These are phyloP conservation scores for Corvus moneduloides DNA, from an alignment of 2,113 vertebrate species.

Conservation along the genomic window DNA sequence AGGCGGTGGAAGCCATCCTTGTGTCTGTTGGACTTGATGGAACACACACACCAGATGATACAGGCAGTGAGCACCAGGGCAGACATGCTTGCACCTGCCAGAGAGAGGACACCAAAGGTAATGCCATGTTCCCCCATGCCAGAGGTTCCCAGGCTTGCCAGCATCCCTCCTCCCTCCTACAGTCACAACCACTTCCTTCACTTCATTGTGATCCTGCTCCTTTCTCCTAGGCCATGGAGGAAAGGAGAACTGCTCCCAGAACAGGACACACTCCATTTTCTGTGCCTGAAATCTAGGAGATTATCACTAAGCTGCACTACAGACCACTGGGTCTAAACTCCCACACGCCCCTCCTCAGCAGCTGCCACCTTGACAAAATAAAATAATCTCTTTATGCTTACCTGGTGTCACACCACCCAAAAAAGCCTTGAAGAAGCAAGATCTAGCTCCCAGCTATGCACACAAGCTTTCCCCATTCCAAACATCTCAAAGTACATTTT, in stretches of 20 bases:
- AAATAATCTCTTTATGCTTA: background rate
- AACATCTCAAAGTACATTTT: background rate
- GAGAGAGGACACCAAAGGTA: background rate
- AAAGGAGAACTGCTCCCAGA: background rate
- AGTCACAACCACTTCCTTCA: background rate
- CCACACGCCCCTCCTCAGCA: background rate
- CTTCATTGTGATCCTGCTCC: background rate
- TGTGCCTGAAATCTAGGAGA: background rate
- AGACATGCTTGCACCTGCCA: constrained; percentile 90
- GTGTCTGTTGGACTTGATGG: constrained; percentile 93
- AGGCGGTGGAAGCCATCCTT: constrained; percentile 97
- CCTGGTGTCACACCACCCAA: background rate
- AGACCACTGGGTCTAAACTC: background rate
- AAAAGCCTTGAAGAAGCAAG: background rate
- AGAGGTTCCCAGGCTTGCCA: background rate
- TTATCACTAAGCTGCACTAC: background rate
- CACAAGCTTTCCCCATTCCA: background rate
- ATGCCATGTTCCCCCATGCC: background rate
- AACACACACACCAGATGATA: constrained; percentile 97
- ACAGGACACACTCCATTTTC: background rate
- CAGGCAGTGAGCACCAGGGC: constrained; percentile 91
- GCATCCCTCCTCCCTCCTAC: background rate
- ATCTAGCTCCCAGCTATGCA: background rate
- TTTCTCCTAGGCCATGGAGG: background rate
- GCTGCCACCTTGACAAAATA: background rate